phyloP scores from a whole-genome alignment of 1,140 invertebrate species.

The Laupala kohalensis region DNA sequence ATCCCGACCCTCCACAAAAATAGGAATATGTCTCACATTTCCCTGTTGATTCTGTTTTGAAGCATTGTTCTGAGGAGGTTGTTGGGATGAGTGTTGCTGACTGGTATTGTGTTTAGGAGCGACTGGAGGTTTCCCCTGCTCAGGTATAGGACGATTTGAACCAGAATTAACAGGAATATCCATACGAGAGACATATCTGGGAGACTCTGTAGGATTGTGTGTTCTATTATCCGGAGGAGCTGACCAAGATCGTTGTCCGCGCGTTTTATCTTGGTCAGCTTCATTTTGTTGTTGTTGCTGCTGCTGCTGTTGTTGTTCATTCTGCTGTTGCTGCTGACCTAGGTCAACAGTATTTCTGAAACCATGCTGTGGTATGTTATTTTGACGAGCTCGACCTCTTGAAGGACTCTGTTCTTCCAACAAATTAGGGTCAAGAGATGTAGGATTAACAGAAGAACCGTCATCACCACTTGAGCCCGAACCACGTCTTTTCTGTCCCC shows the following conservation, averaged over 20 bases:
- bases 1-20: conserved; percentile 71
- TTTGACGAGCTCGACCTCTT: neutral
- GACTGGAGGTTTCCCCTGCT: conserved; percentile 15
- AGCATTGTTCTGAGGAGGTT: conserved; percentile 19
- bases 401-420: conserved; percentile 2
- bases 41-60: conserved; percentile 24
- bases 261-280: conserved; percentile 23
- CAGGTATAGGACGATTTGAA: conserved; percentile 12
- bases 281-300: conserved; percentile 28
- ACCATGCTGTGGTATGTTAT: conserved; percentile 48
- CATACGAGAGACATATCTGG: conserved; percentile 37
- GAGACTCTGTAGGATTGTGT: conserved; percentile 22
- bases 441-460: conserved; percentile 20
- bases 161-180: conserved; percentile 32
- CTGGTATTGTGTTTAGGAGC: conserved; percentile 17
- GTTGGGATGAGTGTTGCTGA: conserved; percentile 24
- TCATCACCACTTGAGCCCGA: conserved; percentile 29
- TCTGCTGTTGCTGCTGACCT: conserved; percentile 34
- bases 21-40: conserved; percentile 68
- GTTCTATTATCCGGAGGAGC: conserved; percentile 42
- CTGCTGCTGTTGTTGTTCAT: conserved; percentile 22
- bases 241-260: conserved; percentile 51
- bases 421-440: neutral
- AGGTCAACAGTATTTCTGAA: conserved; percentile 62
- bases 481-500: conserved; percentile 15